Percentiles rank a stretch among this genome's conserved stretches.
Evolutionary conservation across 2,113 vertebrate species (phyloP).

Genomic region (Erinaceus europaeus): DNA sequence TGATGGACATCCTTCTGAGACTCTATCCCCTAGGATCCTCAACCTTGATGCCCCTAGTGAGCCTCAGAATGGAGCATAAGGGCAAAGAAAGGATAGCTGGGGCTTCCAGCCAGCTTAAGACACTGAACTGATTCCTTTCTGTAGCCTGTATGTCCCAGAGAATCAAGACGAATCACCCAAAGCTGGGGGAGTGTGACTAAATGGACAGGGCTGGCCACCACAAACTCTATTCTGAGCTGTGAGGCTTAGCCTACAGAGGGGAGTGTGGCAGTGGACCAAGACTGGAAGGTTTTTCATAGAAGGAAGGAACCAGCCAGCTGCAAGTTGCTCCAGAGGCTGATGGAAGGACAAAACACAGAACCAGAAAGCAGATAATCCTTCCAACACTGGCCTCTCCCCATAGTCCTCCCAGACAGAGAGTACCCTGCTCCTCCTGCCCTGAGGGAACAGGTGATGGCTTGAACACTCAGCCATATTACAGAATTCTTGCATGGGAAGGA

Average conservation of each 20-base stretch:
- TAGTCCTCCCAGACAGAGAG: neutral
- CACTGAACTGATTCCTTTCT: neutral
- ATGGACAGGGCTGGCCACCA: neutral
- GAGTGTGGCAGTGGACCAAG: neutral
- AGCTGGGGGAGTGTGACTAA: neutral
- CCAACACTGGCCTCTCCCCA: neutral
- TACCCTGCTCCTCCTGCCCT: neutral
- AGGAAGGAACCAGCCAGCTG: neutral
- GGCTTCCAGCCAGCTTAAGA: neutral
- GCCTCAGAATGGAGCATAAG: neutral
- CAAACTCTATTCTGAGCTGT: neutral
- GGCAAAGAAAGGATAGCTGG: neutral
- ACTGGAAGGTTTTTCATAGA: neutral
- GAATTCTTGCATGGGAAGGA: neutral
- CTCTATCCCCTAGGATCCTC: neutral
- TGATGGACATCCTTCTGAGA: neutral
- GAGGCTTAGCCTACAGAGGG: neutral
- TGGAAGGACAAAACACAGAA: neutral
- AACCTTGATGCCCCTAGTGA: neutral
- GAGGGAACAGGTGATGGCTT: neutral
- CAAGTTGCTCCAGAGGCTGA: neutral
- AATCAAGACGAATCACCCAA: neutral
- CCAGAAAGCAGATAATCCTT: neutral
- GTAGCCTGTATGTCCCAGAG: neutral
- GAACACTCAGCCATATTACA: rapidly evolving